Evolutionary conservation across 2,113 vertebrate genomes (phyloP), one percentile per base, ranked within the genome.

Genomic region (Nothocercus nigrocapillus): DNA sequence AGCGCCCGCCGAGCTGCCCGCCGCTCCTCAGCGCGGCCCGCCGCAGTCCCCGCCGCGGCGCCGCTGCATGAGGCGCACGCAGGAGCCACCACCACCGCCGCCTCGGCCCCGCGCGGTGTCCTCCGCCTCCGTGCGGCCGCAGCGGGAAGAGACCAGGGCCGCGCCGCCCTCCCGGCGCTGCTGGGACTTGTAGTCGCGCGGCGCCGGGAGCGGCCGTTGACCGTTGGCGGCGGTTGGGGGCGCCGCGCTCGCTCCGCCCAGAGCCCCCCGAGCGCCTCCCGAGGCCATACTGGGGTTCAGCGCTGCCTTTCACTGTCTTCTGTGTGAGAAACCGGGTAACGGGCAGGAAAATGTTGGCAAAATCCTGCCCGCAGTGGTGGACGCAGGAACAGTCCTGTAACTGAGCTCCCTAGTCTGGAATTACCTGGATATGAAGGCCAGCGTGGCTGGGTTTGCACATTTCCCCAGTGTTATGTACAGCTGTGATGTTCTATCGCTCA

Each of bases 161-260:
- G 45, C 45, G 45, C 44, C 44, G 44, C 44, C 44, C 44, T 15
- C 44, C 44, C 45, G 53, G 91, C 32, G 51, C 59, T 75, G 86
- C 82, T 25, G 86, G 83, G 85, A 68, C 68, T 5, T 38, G 90
- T 79, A 73, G 93, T 69, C n/a, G 42, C 6, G 9, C 9, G 24
- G 12, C 21, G 11, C 53, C 22, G 6, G 6, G 8, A 12, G 38
- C 11, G 21, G 40, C 32, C 59, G n/a, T 4, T 4, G 3, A 17
- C 49, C 25, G 49, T 21, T 36, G 17, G 30, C 21, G 64, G 72
- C 45, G 8, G 24, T 17, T 24, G 36, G 18, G 1, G 9, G 36
- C 28, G n/a, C 18, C 5, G 36, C 9, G 3, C 4, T 13, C 7
- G 7, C 15, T 14, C 12, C 16, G 5, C 10, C 10, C 51, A 0